phyloP scores from a whole-genome alignment of 1,140 invertebrate genomes.

The Centruroides sculpturatus region DNA sequence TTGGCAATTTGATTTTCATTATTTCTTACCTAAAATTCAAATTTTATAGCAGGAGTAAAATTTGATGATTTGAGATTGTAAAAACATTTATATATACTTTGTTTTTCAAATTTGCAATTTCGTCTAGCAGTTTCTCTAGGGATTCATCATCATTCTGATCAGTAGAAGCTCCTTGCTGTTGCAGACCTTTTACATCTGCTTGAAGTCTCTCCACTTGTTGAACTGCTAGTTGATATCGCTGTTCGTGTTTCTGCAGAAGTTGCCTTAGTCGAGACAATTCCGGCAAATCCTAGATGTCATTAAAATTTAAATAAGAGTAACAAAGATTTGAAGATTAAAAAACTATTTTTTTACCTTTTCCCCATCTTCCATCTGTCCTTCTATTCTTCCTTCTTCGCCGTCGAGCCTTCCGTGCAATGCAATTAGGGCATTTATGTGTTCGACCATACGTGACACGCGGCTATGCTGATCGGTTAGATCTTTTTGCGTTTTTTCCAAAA shows the following conservation, averaged over 20 bases:
- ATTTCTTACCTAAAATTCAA: constrained; percentile 22
- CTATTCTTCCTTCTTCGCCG: constrained; percentile 5
- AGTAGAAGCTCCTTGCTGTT: constrained; percentile 8
- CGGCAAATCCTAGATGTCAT: constrained; percentile 12
- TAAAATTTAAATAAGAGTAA: neutral
- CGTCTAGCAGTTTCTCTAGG: constrained; percentile 7
- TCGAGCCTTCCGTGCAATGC: constrained; percentile 7
- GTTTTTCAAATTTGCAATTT: constrained; percentile 17
- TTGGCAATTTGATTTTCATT: constrained; percentile 57
- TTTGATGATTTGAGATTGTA: neutral
- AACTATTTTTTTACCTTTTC: constrained; percentile 5
- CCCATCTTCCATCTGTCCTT: constrained; percentile 2
- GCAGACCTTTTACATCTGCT: constrained; percentile 12
- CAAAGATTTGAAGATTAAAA: neutral
- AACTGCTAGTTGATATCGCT: constrained; percentile 53
- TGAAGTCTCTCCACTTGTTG: constrained; percentile 46
- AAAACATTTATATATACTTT: constrained; percentile 4
- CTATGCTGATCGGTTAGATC: constrained; percentile 57
- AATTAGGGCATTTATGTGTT: constrained; percentile 43
- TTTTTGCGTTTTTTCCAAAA: constrained; percentile 57
- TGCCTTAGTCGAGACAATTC: constrained; percentile 18
- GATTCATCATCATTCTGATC: constrained; percentile 9
- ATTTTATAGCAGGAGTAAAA: neutral
- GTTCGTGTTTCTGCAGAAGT: constrained; percentile 42
- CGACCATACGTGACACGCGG: constrained; percentile 53